A percentile compares a stretch with the other conserved stretches of the same genome.
Conservation (phyloP, 2,797 vertebrate species). For the Arrhamphus sclerolepis region DNA sequence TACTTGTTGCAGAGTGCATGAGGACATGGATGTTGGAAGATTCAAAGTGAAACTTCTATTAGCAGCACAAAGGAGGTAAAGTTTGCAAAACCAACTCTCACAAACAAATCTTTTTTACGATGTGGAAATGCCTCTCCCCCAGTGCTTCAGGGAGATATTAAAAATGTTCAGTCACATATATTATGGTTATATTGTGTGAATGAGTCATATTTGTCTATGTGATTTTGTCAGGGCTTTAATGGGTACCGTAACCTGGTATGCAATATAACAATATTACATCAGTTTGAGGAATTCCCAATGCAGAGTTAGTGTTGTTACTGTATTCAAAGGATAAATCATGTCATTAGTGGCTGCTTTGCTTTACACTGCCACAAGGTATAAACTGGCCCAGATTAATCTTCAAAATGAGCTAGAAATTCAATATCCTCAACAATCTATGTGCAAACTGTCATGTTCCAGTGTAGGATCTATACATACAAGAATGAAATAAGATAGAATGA, state of each 20-base stretch:
- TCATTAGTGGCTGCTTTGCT: constrained; percentile 51
- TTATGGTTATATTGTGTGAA: constrained; percentile 29
- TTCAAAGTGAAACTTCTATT: constrained; percentile 15
- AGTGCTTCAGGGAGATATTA: constrained; percentile 20
- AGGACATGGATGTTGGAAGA: constrained; percentile 17
- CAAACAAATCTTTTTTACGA: constrained; percentile 22
- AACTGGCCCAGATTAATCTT: constrained; percentile 62
- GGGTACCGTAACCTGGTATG: constrained; percentile 29
- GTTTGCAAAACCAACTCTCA: not conserved
- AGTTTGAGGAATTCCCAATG: constrained; percentile 33
- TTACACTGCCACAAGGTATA: constrained; percentile 55
- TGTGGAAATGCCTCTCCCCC: constrained; percentile 3
- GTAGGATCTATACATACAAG: constrained; percentile 48
- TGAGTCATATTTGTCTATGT: constrained; percentile 29
- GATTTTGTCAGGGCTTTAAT: constrained; percentile 27
- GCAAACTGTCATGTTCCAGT: constrained; percentile 61
- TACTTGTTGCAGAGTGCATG: constrained; percentile 17
- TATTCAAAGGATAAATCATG: constrained; percentile 57
- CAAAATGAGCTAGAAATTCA: constrained; percentile 67
- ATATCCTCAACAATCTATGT: constrained; percentile 45
- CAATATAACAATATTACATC: constrained; percentile 32
- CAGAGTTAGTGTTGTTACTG: constrained; percentile 26
- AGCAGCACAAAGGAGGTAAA: constrained; percentile 23
- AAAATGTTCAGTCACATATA: constrained; percentile 16
- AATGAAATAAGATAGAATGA: constrained; percentile 35